Evolutionary conservation across 2,888 invertebrate species (phyloP).

Genomic region (Tolmerus cingulatus): DNA sequence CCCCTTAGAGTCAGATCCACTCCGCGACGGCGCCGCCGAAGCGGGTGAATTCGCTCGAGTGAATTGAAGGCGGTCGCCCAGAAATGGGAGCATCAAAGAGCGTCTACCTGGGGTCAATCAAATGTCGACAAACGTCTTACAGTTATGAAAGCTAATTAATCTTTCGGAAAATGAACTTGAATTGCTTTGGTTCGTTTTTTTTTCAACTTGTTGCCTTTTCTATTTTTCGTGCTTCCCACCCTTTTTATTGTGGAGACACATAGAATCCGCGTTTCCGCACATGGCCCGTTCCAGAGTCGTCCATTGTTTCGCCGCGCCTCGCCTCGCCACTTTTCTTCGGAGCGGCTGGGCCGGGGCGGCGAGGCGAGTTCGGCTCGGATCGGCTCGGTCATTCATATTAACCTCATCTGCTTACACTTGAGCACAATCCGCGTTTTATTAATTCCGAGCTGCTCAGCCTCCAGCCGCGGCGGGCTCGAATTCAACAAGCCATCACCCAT

Average conservation of each 20-base stretch:
- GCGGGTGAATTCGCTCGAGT: not conserved
- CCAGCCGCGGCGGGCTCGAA: not conserved
- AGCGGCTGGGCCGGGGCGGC: not conserved
- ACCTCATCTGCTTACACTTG: constrained; percentile 34
- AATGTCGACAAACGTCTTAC: constrained; percentile 28
- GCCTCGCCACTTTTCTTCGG: not conserved
- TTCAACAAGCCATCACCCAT: constrained; percentile 9
- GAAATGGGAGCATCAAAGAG: constrained; percentile 1
- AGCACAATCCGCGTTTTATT: constrained; percentile 25
- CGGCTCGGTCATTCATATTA: constrained; percentile 33
- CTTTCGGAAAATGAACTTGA: constrained; percentile 15
- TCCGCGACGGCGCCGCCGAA: not conserved
- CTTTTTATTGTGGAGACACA: not conserved
- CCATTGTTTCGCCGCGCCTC: constrained; percentile 22
- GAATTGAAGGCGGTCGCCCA: not conserved
- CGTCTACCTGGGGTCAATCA: constrained; percentile 13
- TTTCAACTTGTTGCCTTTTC: not conserved
- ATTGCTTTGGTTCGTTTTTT: not conserved
- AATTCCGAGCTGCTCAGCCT: constrained; percentile 1
- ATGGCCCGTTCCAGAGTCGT: not conserved
- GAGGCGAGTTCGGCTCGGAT: not conserved
- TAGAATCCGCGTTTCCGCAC: not conserved
- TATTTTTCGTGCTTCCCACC: not conserved
- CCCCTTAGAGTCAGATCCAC: not conserved
- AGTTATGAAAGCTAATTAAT: constrained; percentile 36